A percentile compares a stretch with the other conserved stretches of the same genome.
Evolutionary conservation across 2,888 invertebrate species (phyloP).

Genomic region (Myopa tessellatipennis): DNA sequence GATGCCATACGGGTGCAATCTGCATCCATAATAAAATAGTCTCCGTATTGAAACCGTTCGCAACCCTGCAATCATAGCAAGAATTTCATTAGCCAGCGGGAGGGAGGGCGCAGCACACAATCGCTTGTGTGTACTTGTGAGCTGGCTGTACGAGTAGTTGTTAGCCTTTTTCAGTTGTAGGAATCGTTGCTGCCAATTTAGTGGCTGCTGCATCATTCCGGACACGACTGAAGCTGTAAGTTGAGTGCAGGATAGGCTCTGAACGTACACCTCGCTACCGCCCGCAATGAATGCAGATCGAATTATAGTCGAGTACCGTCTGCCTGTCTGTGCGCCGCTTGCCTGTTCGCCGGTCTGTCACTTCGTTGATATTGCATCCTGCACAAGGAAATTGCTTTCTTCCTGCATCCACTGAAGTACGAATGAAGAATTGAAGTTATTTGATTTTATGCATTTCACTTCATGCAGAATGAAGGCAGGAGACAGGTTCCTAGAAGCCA

Average conservation of each 20-base stretch:
- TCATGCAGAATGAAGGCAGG: slow-evolving; percentile 19
- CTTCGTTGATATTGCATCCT: slow-evolving; percentile 37
- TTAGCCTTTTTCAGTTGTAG: background rate
- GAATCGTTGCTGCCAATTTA: slow-evolving; percentile 12
- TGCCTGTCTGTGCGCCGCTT: slow-evolving; percentile 9
- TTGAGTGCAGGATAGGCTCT: background rate
- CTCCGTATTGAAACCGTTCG: slow-evolving; percentile 8
- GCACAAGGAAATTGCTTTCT: slow-evolving; percentile 37
- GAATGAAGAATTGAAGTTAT: slow-evolving; percentile 27
- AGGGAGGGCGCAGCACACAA: background rate
- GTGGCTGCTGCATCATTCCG: slow-evolving; percentile 22
- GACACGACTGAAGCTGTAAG: background rate
- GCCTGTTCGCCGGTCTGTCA: background rate
- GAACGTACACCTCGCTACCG: background rate
- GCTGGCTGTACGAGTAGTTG: background rate
- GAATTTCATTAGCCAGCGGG: slow-evolving; percentile 23
- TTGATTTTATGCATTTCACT: slow-evolving; percentile 39
- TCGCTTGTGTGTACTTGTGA: too few relatives aligned
- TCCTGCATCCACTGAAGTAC: slow-evolving; percentile 31
- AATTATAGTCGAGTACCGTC: background rate
- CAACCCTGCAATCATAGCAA: background rate
- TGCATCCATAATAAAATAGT: slow-evolving; percentile 27
- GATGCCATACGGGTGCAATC: slow-evolving; percentile 5
- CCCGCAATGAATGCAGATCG: background rate
- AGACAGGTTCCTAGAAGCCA: slow-evolving; percentile 10